Evolutionary conservation across 2,888 invertebrate species (phyloP).

Genomic region (Abscondita cerata): DNA sequence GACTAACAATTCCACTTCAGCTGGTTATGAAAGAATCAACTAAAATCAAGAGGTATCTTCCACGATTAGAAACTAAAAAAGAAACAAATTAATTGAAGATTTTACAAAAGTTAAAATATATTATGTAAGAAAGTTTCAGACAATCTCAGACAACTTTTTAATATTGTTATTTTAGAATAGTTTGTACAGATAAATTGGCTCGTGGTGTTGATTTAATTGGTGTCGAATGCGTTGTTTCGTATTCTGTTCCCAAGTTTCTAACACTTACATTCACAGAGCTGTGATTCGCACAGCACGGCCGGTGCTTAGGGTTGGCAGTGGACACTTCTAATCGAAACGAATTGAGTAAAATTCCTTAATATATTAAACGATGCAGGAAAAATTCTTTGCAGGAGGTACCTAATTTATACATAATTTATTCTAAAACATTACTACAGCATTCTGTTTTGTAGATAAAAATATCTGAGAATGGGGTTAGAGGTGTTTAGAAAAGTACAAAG

Average conservation of each 20-base stretch:
- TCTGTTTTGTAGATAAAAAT: conserved; percentile 62
- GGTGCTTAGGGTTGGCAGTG: conserved; percentile 84
- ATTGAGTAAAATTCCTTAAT: conserved; percentile 57
- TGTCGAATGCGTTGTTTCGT: conserved; percentile 91
- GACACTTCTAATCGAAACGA: conserved; percentile 77
- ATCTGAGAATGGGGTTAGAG: conserved; percentile 67
- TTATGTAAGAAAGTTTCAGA: no score
- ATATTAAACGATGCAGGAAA: conserved; percentile 58
- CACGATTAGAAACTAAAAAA: conserved; percentile 64
- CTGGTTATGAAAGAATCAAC: conserved; percentile 64
- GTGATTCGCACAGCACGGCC: conserved; percentile 97
- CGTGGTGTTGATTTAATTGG: conserved; percentile 93
- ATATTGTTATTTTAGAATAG: conserved; percentile 64
- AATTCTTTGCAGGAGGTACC: conserved; percentile 51
- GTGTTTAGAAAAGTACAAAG: conserved; percentile 67
- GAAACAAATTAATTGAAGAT: conserved; percentile 71
- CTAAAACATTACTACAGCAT: conserved; percentile 44
- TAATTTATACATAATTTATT: not conserved
- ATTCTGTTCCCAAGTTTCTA: conserved; percentile 86
- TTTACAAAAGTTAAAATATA: conserved; percentile 76
- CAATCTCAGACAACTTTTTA: no score
- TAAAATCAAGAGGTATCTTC: conserved; percentile 74
- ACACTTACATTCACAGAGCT: conserved; percentile 92
- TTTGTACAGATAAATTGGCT: conserved; percentile 92
- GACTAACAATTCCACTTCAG: conserved; percentile 70